phyloP scores from a whole-genome alignment of 2,113 vertebrate genomes.

The Prochilodus magdalenae region DNA sequence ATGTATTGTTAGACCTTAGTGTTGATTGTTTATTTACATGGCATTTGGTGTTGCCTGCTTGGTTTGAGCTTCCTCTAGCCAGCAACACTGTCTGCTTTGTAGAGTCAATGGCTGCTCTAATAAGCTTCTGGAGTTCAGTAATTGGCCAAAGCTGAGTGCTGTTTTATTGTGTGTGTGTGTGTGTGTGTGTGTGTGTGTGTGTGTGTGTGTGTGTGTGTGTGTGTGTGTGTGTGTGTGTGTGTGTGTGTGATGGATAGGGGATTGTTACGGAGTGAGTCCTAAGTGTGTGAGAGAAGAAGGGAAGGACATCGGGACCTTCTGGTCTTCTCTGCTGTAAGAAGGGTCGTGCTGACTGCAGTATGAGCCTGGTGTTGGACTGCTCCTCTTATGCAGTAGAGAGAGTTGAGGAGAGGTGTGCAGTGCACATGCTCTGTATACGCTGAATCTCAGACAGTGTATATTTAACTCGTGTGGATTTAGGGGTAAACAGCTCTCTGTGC shows the following conservation, averaged over 20 bases:
- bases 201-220: no score
- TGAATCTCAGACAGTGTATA: not conserved
- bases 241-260: not conserved
- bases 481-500: not conserved
- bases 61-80: not conserved
- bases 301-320: not conserved
- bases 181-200: no score
- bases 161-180: not conserved
- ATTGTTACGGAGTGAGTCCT: no score
- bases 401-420: not conserved
- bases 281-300: not conserved
- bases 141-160: not conserved
- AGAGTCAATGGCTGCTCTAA: not conserved
- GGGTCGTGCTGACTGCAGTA: not conserved
- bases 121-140: not conserved
- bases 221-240: no score
- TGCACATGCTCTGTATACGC: not conserved
- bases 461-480: not conserved
- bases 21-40: not conserved
- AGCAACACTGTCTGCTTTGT: not conserved
- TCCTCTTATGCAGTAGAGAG: not conserved
- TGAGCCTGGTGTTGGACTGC: not conserved
- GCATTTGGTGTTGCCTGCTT: not conserved
- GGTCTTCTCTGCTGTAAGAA: not conserved
- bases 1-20: not conserved